These are phyloP conservation scores for Parasteatoda lunata DNA, from an alignment of 2,888 invertebrate genomes.

Conservation along the genomic window DNA sequence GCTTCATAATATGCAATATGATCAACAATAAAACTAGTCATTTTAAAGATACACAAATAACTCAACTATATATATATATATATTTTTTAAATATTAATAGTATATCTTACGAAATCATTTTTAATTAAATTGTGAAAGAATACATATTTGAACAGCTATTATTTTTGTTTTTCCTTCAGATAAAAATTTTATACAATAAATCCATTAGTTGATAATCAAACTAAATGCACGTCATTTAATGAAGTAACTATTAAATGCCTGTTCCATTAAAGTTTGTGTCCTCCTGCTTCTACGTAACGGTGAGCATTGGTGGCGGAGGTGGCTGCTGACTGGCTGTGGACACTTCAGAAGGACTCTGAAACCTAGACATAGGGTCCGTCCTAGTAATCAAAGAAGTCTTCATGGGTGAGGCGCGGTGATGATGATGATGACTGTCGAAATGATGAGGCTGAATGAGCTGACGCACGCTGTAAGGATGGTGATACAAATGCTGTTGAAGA, in stretches of 20 bases:
- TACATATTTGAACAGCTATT: too few relatives aligned
- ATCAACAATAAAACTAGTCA: too few relatives aligned
- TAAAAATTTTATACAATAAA: too few relatives aligned
- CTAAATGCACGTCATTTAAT: too few relatives aligned
- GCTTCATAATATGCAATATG: too few relatives aligned
- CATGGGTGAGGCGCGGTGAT: background rate
- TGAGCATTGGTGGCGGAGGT: constrained; percentile 66
- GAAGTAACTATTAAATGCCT: background rate
- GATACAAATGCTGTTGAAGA: constrained; percentile 35
- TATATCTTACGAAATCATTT: too few relatives aligned
- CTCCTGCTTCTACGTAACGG: constrained; percentile 61
- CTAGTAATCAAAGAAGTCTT: constrained; percentile 21
- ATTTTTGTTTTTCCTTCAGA: too few relatives aligned
- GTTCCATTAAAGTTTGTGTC: background rate
- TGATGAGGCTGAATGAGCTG: constrained; percentile 70
- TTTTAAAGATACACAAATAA: too few relatives aligned
- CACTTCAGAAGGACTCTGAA: constrained; percentile 26
- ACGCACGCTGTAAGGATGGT: constrained; percentile 70
- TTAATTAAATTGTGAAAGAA: too few relatives aligned
- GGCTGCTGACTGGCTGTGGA: constrained; percentile 27
- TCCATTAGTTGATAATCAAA: too few relatives aligned
- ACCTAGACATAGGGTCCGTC: constrained; percentile 40
- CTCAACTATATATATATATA: too few relatives aligned
- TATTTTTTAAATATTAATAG: too few relatives aligned
- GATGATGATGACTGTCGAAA: constrained; percentile 25